Conservation (phyloP, 2,113 vertebrate genomes). For the Pelecanus crispus region DNA sequence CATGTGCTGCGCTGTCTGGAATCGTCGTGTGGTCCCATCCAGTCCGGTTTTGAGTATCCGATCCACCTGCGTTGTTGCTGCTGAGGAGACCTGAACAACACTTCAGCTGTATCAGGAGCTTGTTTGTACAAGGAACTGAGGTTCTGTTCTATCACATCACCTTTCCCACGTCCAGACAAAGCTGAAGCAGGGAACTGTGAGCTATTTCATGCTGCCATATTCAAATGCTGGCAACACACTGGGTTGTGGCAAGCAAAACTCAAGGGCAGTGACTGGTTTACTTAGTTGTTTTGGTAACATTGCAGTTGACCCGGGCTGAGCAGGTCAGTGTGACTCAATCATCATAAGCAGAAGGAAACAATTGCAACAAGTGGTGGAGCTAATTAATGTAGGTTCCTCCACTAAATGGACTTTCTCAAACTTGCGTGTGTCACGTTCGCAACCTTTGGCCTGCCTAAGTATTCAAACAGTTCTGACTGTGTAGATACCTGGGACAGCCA, state of each 20-base stretch:
- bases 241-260: neutral
- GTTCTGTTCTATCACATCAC: neutral
- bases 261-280: neutral
- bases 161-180: neutral
- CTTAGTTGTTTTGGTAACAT: neutral
- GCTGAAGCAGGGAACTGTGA: neutral
- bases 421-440: neutral
- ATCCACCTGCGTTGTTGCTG: neutral
- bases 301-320: neutral
- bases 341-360: slow-evolving; percentile 18
- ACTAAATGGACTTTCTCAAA: neutral
- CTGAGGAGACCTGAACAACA: neutral
- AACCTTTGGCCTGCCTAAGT: neutral
- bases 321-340: neutral
- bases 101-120: neutral
- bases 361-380: neutral
- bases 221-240: neutral
- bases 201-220: neutral
- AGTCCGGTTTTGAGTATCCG: neutral
- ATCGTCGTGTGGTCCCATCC: neutral
- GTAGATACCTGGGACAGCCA: neutral
- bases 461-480: neutral
- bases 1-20: neutral
- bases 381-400: neutral
- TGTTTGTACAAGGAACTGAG: neutral